Percentiles rank a stretch among this genome's conserved stretches.
Conservation (phyloP, 2,797 vertebrate genomes). For the Enteromius anoplus region DNA sequence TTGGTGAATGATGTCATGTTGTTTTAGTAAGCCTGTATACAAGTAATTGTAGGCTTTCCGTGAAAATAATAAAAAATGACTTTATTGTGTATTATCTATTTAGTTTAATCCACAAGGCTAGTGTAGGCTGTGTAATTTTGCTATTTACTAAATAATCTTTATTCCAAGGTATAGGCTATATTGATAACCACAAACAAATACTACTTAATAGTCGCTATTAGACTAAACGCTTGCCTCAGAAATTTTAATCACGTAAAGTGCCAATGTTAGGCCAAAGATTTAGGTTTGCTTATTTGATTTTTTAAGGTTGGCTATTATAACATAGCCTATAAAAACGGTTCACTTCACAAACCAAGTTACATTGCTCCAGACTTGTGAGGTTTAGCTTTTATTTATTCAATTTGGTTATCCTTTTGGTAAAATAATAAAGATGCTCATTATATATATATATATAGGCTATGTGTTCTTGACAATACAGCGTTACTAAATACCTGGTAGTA, state of each 20-base stretch:
- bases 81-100: constrained; percentile 49
- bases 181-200: not conserved
- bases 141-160: not conserved
- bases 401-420: not conserved
- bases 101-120: constrained; percentile 13
- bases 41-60: constrained; percentile 67
- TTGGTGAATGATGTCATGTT: constrained; percentile 75
- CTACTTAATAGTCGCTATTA: not conserved
- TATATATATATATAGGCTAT: too few species aligned
- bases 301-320: not conserved
- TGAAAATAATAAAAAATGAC: constrained; percentile 64
- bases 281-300: not conserved
- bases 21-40: constrained; percentile 68
- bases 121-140: not conserved
- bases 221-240: not conserved
- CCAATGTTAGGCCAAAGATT: not conserved
- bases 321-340: not conserved
- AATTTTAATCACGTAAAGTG: not conserved
- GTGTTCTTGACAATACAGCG: not conserved
- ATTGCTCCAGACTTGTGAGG: not conserved
- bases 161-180: not conserved
- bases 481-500: not conserved
- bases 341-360: not conserved
- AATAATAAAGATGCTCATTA: not conserved
- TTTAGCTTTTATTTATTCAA: not conserved